Evolutionary conservation across 2,888 invertebrate genomes (phyloP).

Genomic region (Agrotis exclamationis): DNA sequence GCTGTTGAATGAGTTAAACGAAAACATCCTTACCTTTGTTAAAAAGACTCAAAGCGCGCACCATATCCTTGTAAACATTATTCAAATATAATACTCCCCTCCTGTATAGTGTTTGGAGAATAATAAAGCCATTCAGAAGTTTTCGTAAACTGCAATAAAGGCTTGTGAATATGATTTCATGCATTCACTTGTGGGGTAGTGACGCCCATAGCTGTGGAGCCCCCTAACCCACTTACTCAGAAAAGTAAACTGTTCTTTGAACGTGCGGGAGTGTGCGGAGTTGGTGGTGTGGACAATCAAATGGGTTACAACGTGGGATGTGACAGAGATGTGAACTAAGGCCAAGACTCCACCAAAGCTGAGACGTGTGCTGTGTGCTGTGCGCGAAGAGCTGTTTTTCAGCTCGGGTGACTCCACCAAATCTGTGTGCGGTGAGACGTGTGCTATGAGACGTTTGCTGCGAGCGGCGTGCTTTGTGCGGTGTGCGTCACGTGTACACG

Average conservation of each 20-base stretch:
- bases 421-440: no score
- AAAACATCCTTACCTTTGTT: neutral
- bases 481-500: no score
- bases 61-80: conserved; percentile 20
- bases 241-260: conserved; percentile 31
- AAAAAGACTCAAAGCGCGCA: conserved; percentile 3
- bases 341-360: no score
- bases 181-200: conserved; percentile 52
- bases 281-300: no score
- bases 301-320: no score
- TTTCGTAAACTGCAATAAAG: conserved; percentile 44
- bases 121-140: conserved; percentile 52
- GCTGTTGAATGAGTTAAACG: neutral
- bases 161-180: conserved; percentile 50
- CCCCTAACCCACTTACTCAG: conserved; percentile 48
- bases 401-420: no score
- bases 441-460: no score
- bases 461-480: no score
- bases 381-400: no score
- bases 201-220: conserved; percentile 44
- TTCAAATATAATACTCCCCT: conserved; percentile 34
- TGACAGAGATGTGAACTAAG: no score
- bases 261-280: no score
- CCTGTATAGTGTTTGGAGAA: conserved; percentile 28
- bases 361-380: no score